A percentile compares a stretch with the other conserved stretches of the same genome.
These are phyloP conservation scores for Gymnarchus niloticus DNA, from an alignment of 2,113 vertebrate species.

Conservation along the genomic window DNA sequence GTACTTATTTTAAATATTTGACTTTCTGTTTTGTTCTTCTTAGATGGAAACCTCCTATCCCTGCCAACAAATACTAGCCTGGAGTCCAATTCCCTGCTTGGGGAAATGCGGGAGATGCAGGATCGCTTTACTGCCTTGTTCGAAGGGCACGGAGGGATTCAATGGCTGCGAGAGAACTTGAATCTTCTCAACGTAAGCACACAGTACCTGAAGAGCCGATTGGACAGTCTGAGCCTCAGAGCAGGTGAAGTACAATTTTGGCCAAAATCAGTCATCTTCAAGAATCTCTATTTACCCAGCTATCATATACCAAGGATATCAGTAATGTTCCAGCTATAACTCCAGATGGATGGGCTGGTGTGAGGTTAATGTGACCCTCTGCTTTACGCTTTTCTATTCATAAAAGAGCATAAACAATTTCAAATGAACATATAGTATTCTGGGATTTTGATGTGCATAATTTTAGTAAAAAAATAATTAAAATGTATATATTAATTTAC, in stretches of 20 bases:
- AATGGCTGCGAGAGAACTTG: slow-evolving; percentile 31
- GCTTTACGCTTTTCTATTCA: background rate
- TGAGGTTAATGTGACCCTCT: background rate
- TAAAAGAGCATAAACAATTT: background rate
- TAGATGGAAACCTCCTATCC: too few relatives aligned
- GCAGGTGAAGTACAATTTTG: slow-evolving; percentile 34
- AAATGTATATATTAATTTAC: too few relatives aligned
- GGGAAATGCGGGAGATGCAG: background rate
- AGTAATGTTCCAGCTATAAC: too few relatives aligned
- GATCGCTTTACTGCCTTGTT: background rate
- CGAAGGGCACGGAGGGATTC: slow-evolving; percentile 30
- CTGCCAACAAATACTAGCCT: background rate
- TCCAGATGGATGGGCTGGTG: background rate
- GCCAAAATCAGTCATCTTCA: background rate
- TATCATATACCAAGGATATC: too few relatives aligned
- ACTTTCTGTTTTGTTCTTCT: too few relatives aligned
- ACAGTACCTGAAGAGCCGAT: slow-evolving; percentile 30
- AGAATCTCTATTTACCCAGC: too few relatives aligned
- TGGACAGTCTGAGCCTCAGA: slow-evolving; percentile 33
- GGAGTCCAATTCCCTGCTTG: slow-evolving; percentile 39
- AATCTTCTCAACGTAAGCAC: slow-evolving; percentile 44
- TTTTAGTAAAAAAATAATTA: too few relatives aligned
- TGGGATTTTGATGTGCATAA: too few relatives aligned
- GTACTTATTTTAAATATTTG: too few relatives aligned
- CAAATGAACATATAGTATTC: background rate